Conservation (phyloP, 2,888 invertebrate species). For the Julus scanicus region DNA sequence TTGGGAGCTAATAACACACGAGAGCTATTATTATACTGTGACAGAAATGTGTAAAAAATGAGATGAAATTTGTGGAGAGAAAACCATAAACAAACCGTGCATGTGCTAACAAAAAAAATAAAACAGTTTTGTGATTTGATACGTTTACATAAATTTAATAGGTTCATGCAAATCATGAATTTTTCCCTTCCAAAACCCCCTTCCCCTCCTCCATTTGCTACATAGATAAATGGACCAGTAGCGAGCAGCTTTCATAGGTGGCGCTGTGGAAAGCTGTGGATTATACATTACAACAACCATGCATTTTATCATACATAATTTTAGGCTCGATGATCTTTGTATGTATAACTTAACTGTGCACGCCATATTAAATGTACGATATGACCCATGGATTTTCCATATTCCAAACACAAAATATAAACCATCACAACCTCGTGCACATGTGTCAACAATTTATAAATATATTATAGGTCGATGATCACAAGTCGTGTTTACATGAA, state of each 20-base stretch:
- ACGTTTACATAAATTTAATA: constrained; percentile 13
- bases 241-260: neutral
- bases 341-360: too few relatives aligned
- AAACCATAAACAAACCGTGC: neutral
- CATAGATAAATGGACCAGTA: neutral
- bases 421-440: too few relatives aligned
- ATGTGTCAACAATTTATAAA: too few relatives aligned
- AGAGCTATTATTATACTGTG: neutral
- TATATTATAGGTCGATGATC: too few relatives aligned
- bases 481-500: too few relatives aligned
- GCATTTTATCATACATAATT: too few relatives aligned
- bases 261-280: neutral
- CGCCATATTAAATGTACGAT: too few relatives aligned
- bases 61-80: constrained; percentile 8
- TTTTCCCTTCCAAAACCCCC: neutral
- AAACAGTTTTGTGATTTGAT: constrained; percentile 12
- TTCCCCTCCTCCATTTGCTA: neutral
- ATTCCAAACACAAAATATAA: too few relatives aligned
- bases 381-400: too few relatives aligned
- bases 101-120: neutral
- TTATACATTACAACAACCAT: too few relatives aligned
- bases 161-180: constrained; percentile 1
- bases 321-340: too few relatives aligned
- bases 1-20: neutral
- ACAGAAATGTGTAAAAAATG: constrained; percentile 13